Evolutionary conservation across 2,888 invertebrate species (phyloP).

Genomic region (Caenorhabditis sinica): DNA sequence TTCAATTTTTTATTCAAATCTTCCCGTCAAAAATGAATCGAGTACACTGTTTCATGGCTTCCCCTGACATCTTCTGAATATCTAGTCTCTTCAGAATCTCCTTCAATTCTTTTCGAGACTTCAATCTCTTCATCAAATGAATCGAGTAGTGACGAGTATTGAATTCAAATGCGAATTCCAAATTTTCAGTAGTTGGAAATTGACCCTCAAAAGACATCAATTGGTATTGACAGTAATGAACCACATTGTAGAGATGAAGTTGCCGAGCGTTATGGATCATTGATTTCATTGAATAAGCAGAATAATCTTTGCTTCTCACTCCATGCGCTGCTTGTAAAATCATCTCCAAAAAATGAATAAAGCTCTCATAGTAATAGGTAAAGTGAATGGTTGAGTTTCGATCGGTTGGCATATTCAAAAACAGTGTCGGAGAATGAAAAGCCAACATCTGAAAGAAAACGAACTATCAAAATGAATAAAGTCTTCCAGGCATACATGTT

Average conservation of each 20-base stretch:
- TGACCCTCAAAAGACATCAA: background rate
- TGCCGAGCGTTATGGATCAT: background rate
- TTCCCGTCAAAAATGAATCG: background rate
- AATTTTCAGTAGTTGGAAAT: background rate
- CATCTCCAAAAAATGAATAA: too few relatives aligned
- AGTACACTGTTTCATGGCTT: constrained; percentile 7
- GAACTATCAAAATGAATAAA: too few relatives aligned
- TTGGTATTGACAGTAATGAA: background rate
- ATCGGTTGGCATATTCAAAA: too few relatives aligned
- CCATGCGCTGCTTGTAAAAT: too few relatives aligned
- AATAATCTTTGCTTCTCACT: too few relatives aligned
- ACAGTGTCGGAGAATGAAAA: too few relatives aligned
- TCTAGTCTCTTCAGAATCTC: background rate
- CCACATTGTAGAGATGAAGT: background rate
- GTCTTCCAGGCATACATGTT: too few relatives aligned
- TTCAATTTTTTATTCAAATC: background rate
- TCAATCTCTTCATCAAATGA: background rate
- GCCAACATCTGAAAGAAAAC: too few relatives aligned
- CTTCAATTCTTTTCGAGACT: background rate
- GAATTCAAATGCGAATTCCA: background rate
- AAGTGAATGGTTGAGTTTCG: too few relatives aligned
- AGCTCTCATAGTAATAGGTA: too few relatives aligned
- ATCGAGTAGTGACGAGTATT: background rate
- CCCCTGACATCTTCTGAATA: background rate
- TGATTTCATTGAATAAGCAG: background rate